These are phyloP conservation scores for Smutsia temminckii DNA, from an alignment of 2,797 vertebrate species.

Conservation along the genomic window DNA sequence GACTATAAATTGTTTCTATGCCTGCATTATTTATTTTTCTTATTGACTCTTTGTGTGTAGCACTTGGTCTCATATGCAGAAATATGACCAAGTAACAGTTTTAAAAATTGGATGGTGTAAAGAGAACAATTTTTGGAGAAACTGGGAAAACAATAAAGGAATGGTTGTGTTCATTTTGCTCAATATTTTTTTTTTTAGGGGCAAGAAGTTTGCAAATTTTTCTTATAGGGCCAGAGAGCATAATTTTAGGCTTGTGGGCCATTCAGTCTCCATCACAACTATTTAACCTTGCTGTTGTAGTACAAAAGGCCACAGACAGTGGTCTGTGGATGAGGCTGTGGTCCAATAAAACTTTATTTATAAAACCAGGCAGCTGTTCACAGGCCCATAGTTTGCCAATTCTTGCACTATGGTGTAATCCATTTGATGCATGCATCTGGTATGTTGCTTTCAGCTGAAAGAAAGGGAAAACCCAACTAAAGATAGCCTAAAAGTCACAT, in stretches of 20 bases:
- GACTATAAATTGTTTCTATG: background rate
- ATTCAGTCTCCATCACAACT: background rate
- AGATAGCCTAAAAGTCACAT: background rate
- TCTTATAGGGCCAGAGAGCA: background rate
- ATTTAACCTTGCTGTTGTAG: background rate
- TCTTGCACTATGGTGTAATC: background rate
- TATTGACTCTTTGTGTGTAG: background rate
- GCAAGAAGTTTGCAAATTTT: background rate
- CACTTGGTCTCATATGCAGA: background rate
- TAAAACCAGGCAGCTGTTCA: background rate
- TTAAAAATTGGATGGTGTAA: background rate
- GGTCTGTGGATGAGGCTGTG: background rate
- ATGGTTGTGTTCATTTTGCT: background rate
- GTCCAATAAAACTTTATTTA: constrained; percentile 23
- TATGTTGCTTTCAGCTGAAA: background rate
- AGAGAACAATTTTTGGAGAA: background rate
- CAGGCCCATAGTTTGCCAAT: background rate
- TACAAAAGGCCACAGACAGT: background rate
- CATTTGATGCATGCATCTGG: background rate
- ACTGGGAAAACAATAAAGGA: background rate
- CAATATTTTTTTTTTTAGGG: too few species aligned
- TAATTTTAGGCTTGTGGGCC: background rate
- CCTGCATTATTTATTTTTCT: background rate
- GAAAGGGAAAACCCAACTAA: background rate
- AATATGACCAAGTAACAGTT: background rate